phyloP scores from a whole-genome alignment of 2,113 vertebrate species.

The Poeciliopsis occidentalis region DNA sequence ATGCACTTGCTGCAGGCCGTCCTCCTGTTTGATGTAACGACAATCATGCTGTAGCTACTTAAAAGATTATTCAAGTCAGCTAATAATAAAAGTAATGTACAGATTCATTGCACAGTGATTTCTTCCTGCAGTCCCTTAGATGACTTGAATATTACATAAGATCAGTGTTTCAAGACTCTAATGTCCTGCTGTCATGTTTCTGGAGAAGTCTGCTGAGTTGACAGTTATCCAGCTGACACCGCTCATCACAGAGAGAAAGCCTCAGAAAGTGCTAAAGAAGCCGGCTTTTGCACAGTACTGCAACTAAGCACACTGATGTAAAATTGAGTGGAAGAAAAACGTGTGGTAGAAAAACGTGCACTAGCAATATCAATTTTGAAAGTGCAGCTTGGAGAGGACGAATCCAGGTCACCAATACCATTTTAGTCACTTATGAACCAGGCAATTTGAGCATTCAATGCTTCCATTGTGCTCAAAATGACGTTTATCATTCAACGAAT shows the following conservation, averaged over 20 bases:
- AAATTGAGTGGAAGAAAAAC: not conserved
- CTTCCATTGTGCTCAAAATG: too few species aligned
- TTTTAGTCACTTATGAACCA: too few species aligned
- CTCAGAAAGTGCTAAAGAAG: not conserved
- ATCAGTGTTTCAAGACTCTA: not conserved
- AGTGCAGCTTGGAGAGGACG: not conserved
- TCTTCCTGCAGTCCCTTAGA: not conserved
- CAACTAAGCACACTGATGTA: not conserved
- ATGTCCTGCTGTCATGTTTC: not conserved
- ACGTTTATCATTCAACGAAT: too few species aligned
- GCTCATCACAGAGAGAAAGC: not conserved
- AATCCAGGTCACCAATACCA: not conserved
- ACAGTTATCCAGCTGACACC: not conserved
- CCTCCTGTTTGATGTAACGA: too few species aligned
- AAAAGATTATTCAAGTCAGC: not conserved
- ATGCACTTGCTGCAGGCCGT: not conserved
- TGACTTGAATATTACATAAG: not conserved
- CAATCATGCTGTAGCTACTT: not conserved
- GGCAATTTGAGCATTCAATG: too few species aligned
- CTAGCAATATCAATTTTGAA: not conserved
- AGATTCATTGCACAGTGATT: not conserved
- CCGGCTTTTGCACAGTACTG: too few species aligned
- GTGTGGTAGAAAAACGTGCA: not conserved
- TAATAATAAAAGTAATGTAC: too few species aligned
- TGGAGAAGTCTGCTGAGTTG: not conserved